Base-by-base conservation (phyloP, 2,888 invertebrate genomes). In the Plebejus melissa region DNA sequence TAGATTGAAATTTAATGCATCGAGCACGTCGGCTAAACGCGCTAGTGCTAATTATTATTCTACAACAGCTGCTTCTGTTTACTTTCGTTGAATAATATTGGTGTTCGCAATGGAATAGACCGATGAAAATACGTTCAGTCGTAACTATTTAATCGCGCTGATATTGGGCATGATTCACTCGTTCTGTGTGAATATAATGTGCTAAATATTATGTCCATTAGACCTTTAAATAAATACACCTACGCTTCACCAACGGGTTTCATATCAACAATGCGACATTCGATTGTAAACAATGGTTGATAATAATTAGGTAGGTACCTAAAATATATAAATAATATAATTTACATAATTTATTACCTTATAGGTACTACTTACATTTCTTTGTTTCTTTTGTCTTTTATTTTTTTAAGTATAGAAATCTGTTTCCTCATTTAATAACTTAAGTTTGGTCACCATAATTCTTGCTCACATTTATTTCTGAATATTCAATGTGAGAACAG, bases 1-100 rank as follows among this genome's bases (percentile, higher is more conserved):
- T 91, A 90, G 87, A 91, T 91, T 91, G 88, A 90, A 90, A 91
- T 91, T 89, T 87, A 90, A 90, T 90, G 91, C 89, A 90, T 87
- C 81, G 84, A 86, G 85, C 87, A 87, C 88, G 86, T 86, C 83
- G 84, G 82, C 81, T 84, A 82, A 86, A 87, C 87, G 86, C 86
- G 87, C 85, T 88, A 85, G 82, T 80, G 82, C 85, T 91, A 88
- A 91, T 90, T 91, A 87, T 89, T 90, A 92, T 91, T 91, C 90
- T 85, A 88, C 87, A 88, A 84, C 86, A 86, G 89, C 86, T 86
- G 87, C 88, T 65, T 65, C 65, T 90, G 89, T 90, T 93, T 91
- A 91, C 91, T 93, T 93, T 92, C 91, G 86, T 88, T 91, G 90
- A 91, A 89, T 90, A 81, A 87, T 87, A 86, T 83, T 83, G 82